These are phyloP conservation scores for Sarcophaga subvicina DNA, from an alignment of 2,888 invertebrate species.

Conservation along the genomic window DNA sequence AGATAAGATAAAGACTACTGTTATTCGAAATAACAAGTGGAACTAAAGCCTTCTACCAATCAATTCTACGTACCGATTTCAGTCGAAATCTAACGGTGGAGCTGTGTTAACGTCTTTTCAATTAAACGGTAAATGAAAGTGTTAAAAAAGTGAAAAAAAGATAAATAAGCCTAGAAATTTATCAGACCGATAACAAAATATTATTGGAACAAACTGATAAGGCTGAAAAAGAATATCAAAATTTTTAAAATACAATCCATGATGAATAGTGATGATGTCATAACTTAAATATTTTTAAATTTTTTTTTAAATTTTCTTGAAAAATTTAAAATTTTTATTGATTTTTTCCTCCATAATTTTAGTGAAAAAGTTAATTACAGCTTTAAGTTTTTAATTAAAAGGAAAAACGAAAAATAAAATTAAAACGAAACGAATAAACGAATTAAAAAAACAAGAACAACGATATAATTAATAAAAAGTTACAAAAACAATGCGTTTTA, in stretches of 20 bases:
- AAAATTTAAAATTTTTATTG: slow-evolving; percentile 48
- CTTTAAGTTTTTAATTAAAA: slow-evolving; percentile 26
- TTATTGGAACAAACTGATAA: slow-evolving; percentile 57
- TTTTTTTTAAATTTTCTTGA: slow-evolving; percentile 21
- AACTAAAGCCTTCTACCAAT: slow-evolving; percentile 58
- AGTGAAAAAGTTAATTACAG: slow-evolving; percentile 70
- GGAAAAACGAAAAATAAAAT: slow-evolving; percentile 51
- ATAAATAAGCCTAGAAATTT: slow-evolving; percentile 63
- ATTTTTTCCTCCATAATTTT: slow-evolving; percentile 60
- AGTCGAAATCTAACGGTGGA: slow-evolving; percentile 76
- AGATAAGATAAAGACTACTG: slow-evolving; percentile 67
- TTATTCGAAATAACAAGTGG: slow-evolving; percentile 76
- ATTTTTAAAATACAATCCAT: slow-evolving; percentile 1
- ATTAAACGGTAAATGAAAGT: slow-evolving; percentile 60
- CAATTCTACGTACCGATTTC: slow-evolving; percentile 75
- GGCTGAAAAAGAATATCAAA: slow-evolving; percentile 9
- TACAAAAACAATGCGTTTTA: slow-evolving; percentile 75
- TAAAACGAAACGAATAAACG: slow-evolving; percentile 61
- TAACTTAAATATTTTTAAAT: slow-evolving; percentile 67
- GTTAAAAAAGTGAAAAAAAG: slow-evolving; percentile 48
- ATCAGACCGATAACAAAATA: slow-evolving; percentile 71
- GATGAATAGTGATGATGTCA: slow-evolving; percentile 75
- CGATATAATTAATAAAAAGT: slow-evolving; percentile 21
- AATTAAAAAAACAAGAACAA: slow-evolving; percentile 62
- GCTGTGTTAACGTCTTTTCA: slow-evolving; percentile 76